phyloP scores from a whole-genome alignment of 2,888 invertebrate species.

The Drosophila mercatorum region DNA sequence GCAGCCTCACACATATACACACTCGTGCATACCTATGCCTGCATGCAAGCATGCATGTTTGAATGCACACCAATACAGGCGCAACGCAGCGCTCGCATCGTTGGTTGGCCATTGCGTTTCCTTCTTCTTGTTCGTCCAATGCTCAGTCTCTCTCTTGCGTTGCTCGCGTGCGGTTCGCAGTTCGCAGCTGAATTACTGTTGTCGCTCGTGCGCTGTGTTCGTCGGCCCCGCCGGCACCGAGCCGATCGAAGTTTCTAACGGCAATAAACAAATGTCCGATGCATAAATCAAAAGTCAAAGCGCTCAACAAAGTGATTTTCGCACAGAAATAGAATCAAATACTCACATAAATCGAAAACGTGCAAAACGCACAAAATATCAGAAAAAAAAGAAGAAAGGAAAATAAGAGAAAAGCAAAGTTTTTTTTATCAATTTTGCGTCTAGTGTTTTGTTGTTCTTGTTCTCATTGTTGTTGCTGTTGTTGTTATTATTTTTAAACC shows the following conservation, averaged over 20 bases:
- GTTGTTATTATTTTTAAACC: conserved; percentile 26
- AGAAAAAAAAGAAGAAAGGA: not conserved
- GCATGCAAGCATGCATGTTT: not conserved
- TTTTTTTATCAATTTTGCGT: conserved; percentile 41
- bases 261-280: conserved; percentile 62
- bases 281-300: conserved; percentile 59
- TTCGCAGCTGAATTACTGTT: conserved; percentile 25
- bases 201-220: conserved; percentile 21
- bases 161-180: conserved; percentile 68
- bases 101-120: conserved; percentile 66
- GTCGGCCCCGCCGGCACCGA: conserved; percentile 45
- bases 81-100: conserved; percentile 33
- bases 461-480: conserved; percentile 18
- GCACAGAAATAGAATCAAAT: conserved; percentile 43
- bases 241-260: conserved; percentile 14
- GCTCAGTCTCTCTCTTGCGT: conserved; percentile 62
- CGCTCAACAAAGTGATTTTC: conserved; percentile 30
- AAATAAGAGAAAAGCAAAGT: conserved; percentile 25
- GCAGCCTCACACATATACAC: conserved; percentile 19
- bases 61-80: conserved; percentile 36
- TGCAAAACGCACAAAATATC: conserved; percentile 38
- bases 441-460: conserved; percentile 24
- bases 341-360: conserved; percentile 50
- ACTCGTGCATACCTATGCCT: not conserved
- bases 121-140: conserved; percentile 8